Base-by-base conservation (phyloP, 1,140 invertebrate species). In the Halyomorpha halys region DNA sequence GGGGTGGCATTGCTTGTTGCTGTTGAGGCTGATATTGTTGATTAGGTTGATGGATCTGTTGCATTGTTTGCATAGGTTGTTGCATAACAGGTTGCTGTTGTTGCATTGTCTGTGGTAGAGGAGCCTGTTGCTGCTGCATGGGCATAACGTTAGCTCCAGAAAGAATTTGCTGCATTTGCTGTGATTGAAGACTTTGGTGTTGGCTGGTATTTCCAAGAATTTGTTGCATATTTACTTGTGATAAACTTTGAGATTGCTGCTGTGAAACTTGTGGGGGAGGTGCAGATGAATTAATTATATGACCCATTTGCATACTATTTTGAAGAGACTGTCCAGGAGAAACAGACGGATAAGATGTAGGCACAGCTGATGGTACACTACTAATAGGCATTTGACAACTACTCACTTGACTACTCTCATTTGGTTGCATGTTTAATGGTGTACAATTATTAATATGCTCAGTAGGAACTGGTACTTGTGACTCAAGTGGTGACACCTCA, bases 131-230 rank as follows among this genome's bases (percentile, higher is more conserved):
- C 71, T 77, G 76, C 63, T 66, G 67, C 53, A 65, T 59, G 44
- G 76, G 76, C 11, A 63, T 63, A 59, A 67, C 53, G 51, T 65
- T 66, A 8, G 76, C 73, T 66, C 76, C 75, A 15, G 77, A 75
- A 65, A 80, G 76, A 19, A 78, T 77, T 74, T 80, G 78, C 65
- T 79, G 78, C 51, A 79, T 69, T 67, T 80, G 79, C 67, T 79
- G 77, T 64, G 78, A 76, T 27, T 79, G 79, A 67, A 80, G 77
- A 67, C 78, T 80, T 68, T 80, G 78, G 56, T 71, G 71, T 44
- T 68, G 67, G 30, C 64, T 68, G 1, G 64, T 51, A 62, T 54
- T 68, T 19, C 63, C 18, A 4, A 68, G 39, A 39, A 66, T 65
- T 49, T 71, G 70, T 59, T 78, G 66, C 23, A 66, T 63, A 44